Evolutionary conservation across 1,140 invertebrate species (phyloP), one percentile per base, ranked within the genome.

Genomic region (Schmidtea mediterranea): DNA sequence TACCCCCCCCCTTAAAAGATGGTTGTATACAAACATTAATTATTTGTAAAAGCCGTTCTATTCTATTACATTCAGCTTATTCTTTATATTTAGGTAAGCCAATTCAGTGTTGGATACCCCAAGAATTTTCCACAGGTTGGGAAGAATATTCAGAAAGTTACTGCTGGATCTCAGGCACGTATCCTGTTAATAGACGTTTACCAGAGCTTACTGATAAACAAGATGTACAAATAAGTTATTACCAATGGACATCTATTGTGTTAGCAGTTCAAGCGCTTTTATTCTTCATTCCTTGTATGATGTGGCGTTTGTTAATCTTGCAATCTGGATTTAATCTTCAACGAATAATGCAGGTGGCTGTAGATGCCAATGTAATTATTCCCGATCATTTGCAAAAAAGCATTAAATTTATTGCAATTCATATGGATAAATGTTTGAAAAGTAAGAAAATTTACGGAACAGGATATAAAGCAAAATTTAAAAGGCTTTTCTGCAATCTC

Each of bases 201-300:
- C 62, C 62, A 1, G 53, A 54, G 15, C 53, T 58, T 48, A 53
- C 56, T 22, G 45, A 55, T 36, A 52, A 56, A 21, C 51, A 55
- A 5, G 52, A 55, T 40, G 57, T 59, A 22, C 3, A 36, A 16
- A n/a, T 66, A n/a, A 62, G 58, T 48, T 73, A 73, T 53, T 72
- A 72, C 54, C 70, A 72, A 54, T 72, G 71, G 71, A 66, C 71
- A 8, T 70, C 71, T 2, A 63, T 72, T 22, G 68, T 72, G 50
- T 55, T 72, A 13, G 54, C 71, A 16, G 58, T 71, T 1, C 69
- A 72, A 57, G 71, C 69, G 2, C 60, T 69, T 22, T 58, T 71
- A 47, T 73, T 72, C 55, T 71, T 72, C 53, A 49, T 71, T 49
- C 71, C 71, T 0, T 69, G 70, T 51, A 65, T 72, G 12, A 58